Conservation (phyloP, 2,113 vertebrate genomes). For the Vulpes vulpes region DNA sequence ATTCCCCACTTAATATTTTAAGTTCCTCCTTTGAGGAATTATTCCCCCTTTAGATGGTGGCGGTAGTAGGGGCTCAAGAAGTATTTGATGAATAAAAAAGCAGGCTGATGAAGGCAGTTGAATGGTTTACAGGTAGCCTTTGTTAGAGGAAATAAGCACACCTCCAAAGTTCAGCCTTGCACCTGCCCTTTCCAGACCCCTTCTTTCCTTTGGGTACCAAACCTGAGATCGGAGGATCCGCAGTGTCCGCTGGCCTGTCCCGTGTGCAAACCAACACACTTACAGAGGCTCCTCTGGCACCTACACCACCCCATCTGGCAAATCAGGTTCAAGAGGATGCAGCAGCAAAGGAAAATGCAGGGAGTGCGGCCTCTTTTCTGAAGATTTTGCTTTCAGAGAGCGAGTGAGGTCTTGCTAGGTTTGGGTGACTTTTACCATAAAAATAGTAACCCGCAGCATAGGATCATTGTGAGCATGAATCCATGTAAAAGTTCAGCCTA, state of each 20-base stretch:
- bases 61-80: not conserved
- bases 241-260: not conserved
- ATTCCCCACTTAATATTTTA: not conserved
- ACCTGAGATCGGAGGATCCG: not conserved
- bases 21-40: slow-evolving; percentile 33
- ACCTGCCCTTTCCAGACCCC: not conserved
- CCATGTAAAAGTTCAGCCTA: not conserved
- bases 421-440: slow-evolving; percentile 52
- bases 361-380: not conserved
- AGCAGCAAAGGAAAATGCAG: slow-evolving; percentile 37
- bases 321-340: not conserved
- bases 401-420: slow-evolving; percentile 54
- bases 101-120: not conserved
- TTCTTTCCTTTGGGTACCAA: not conserved
- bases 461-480: slow-evolving; percentile 4
- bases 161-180: not conserved
- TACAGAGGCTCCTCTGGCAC: not conserved
- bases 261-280: slow-evolving; percentile 30
- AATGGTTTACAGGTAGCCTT: not conserved
- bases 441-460: slow-evolving; percentile 44
- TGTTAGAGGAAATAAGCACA: not conserved
- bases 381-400: slow-evolving; percentile 51
- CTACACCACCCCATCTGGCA: not conserved
- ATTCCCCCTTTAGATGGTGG: not conserved
- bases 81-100: slow-evolving; percentile 17